Evolutionary conservation across 2,113 vertebrate species (phyloP), one percentile per base, ranked within the genome.

Genomic region (Stegastes partitus): DNA sequence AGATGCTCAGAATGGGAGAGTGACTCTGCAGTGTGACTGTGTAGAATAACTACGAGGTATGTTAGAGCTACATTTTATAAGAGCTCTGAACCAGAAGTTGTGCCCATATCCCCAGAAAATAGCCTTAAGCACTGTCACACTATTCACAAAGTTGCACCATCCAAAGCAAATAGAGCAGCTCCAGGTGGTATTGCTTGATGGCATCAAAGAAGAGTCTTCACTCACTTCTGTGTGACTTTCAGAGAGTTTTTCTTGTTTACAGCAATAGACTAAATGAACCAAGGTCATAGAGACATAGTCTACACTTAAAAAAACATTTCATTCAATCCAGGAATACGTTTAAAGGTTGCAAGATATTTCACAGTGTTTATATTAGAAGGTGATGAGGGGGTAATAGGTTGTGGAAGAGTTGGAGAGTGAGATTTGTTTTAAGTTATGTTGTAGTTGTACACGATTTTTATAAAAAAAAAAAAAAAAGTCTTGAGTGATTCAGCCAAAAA

Each of bases 71-170:
- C 21, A 79, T 79, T 77, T 71, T 44, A 64, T 16, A 19, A 26
- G 42, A 12, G 28, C 62, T 74, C 37, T 45, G 55, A 71, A 70
- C 47, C 70, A 75, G 75, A 83, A 59, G 9, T 73, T 66, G 58
- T 34, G 67, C 22, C 57, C 19, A 23, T 15, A 54, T 73, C 14
- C 22, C 42, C 61, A 34, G 62, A 81, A 77, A 81, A 83, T 64
- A 37, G 68, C 74, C 56, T 19, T 12, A 34, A 68, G 74, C 31
- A 0, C 51, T 34, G 71, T 68, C 71, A 56, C 42, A 42, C 51
- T 75, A 47, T 66, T 83, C 39, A 42, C 19, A 63, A 73, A 51
- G 31, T 22, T 59, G 28, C 26, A 57, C 47, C 50, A 28, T 64
- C 31, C 31, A 47, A 6, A 3, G 15, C 5, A 63, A 72, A 73